Evolutionary conservation across 2,797 vertebrate genomes (phyloP), one percentile per base, ranked within the genome.

Genomic region (Sebastes minor): DNA sequence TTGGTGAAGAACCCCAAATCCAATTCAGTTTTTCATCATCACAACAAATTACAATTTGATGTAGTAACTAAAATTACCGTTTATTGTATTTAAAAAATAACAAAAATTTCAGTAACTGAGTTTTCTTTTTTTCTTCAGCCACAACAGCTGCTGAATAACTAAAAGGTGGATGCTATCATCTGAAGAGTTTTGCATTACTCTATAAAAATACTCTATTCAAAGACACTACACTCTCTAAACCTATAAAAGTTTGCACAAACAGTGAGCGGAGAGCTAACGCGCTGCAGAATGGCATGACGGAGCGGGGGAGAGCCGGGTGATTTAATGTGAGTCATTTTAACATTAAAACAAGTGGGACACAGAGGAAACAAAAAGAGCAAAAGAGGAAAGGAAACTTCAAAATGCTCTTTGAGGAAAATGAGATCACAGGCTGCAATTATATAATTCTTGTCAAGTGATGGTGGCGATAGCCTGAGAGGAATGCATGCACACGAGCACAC

Each of bases 391-490:
- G 94, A 94, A 96, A 96, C 95, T 95, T 96, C 95, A 96, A 97
- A 96, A 96, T 97, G 94, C 89, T 95, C 96, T 97, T 96, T 96
- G 96, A 96, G 95, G 95, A 95, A 96, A 96, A 97, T 72, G 93
- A 97, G 97, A 97, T 97, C 96, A 97, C 96, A 97, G 96, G 94
- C 96, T 95, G 96, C 96, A 97, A 97, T 98, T 98, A 98, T 97
- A 97, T 97, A 96, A 97, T 97, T 97, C 96, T 96, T 96, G 97
- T 98, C 96, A 96, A 97, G 96, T 96, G 97, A 98, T 97, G 96
- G 96, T 94, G 92, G 95, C 93, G 97, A 97, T 97, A 97, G 96
- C 91, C 91, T 87, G 88, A 84, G 95, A 97, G 95, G 96, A 97
- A 97, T 96, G 95, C 76, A 74, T 53, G 64, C 75, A 77, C 77